Percentiles rank a stretch among this genome's conserved stretches.
Conservation (phyloP, 30 jellyfish, hydroid and myxozoan genomes). For the Pelagia noctiluca region DNA sequence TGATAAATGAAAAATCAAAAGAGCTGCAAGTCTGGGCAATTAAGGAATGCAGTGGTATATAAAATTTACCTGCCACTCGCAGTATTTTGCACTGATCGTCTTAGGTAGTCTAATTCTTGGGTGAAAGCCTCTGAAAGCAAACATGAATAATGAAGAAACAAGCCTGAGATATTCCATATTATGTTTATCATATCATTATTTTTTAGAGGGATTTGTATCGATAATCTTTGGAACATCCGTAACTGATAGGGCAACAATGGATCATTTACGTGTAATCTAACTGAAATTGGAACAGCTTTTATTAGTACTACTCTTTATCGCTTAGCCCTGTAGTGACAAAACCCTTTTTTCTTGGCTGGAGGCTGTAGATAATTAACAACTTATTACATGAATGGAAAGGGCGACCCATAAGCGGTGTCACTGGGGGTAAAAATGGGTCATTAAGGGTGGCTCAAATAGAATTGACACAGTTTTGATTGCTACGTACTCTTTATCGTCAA, state of each 20-base stretch:
- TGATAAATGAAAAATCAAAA: too few species aligned
- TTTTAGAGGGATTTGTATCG: background rate
- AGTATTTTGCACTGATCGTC: conserved; percentile 26
- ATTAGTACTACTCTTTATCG: too few species aligned
- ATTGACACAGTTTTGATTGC: background rate
- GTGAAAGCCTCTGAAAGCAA: conserved; percentile 50
- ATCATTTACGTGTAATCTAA: background rate
- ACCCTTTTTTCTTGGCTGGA: background rate
- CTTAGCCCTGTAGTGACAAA: too few species aligned
- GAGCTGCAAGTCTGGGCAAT: too few species aligned
- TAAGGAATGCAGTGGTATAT: too few species aligned
- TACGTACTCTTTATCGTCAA: conserved; percentile 31
- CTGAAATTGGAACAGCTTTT: background rate
- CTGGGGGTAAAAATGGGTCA: background rate
- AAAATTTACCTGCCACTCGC: conserved; percentile 72
- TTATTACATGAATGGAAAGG: background rate
- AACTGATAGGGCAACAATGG: background rate
- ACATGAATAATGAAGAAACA: background rate
- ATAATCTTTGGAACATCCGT: background rate
- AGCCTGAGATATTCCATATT: background rate
- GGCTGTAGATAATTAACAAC: background rate
- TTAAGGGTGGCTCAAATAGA: background rate
- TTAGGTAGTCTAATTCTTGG: conserved; percentile 62
- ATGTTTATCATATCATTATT: background rate
- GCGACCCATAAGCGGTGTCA: background rate